Evolutionary conservation across 2,797 vertebrate genomes (phyloP).

Genomic region (Denticeps clupeoides): DNA sequence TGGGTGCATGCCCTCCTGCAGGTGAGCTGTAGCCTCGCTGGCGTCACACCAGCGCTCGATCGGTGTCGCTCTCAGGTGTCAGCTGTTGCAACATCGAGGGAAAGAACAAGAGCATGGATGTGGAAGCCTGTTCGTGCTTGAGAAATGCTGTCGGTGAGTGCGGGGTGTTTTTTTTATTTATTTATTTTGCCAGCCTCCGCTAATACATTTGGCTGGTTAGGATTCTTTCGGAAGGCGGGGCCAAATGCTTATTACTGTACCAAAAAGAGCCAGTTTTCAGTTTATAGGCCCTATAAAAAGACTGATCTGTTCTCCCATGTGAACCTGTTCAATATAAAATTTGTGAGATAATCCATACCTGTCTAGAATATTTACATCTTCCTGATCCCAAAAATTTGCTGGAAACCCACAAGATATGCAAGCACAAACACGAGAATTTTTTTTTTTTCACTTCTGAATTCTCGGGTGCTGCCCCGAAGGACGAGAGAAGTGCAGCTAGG

Average conservation of each 20-base stretch:
- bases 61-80: constrained; percentile 6
- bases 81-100: constrained; percentile 17
- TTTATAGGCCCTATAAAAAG: no score
- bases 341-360: not conserved
- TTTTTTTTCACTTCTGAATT: no score
- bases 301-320: no score
- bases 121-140: not conserved
- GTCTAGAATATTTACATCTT: not conserved
- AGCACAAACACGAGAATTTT: constrained; percentile 15
- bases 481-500: no score
- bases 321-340: not conserved
- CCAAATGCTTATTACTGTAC: not conserved
- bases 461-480: no score
- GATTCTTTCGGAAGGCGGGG: not conserved
- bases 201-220: not conserved
- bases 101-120: constrained; percentile 1
- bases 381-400: not conserved
- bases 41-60: constrained; percentile 2
- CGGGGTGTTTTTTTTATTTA: no score
- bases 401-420: constrained; percentile 9
- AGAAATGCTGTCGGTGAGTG: not conserved
- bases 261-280: no score
- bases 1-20: constrained; percentile 8
- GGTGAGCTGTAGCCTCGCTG: constrained; percentile 10
- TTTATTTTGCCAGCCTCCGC: not conserved